phyloP scores from a whole-genome alignment of 2,797 vertebrate species.

The Dryobates pubescens region DNA sequence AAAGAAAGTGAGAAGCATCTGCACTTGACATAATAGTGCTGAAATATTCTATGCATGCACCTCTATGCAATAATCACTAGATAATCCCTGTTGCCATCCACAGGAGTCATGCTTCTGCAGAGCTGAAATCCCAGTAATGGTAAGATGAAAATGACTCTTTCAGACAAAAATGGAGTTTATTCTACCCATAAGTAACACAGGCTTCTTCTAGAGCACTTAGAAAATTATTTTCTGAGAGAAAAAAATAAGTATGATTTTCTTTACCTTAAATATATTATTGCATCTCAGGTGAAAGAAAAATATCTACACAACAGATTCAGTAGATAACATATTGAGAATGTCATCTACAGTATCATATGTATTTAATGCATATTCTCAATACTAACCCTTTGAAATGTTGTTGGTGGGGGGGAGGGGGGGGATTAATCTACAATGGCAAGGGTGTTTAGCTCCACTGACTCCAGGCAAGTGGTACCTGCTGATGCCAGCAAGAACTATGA shows the following conservation, averaged over 20 bases:
- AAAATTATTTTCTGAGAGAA: neutral
- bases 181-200: constrained; percentile 4
- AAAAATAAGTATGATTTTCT: neutral
- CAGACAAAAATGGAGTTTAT: neutral
- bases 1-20: neutral
- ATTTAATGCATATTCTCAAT: neutral
- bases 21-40: neutral
- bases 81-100: constrained; percentile 47
- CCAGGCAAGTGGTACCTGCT: constrained; percentile 6
- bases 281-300: neutral
- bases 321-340: neutral
- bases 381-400: neutral
- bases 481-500: constrained; percentile 22
- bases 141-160: constrained; percentile 3
- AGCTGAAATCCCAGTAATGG: constrained; percentile 17
- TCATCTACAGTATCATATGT: neutral
- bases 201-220: neutral
- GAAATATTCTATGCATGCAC: constrained; percentile 41
- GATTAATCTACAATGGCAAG: neutral
- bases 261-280: neutral
- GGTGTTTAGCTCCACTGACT: constrained; percentile 11
- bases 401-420: neutral
- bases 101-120: constrained; percentile 3
- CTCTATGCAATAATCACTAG: constrained; percentile 32
- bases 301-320: neutral